Percentiles rank a stretch among this genome's conserved stretches.
Conservation (phyloP, 2,888 invertebrate species). For the Enchytraeus crypticus region DNA sequence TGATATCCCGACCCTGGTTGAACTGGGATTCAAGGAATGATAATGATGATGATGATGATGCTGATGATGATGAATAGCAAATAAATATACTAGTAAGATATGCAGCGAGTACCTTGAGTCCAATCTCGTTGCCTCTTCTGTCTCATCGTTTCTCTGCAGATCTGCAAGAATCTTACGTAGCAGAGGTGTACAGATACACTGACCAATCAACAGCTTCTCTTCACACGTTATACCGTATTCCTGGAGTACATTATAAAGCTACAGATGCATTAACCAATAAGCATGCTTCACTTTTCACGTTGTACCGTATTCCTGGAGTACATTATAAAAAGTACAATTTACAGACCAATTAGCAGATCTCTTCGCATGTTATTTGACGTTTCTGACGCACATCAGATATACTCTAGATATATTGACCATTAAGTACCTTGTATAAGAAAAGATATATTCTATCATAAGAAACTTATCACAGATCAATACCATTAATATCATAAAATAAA, state of each 20-base stretch:
- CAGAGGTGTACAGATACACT: slow-evolving; percentile 92
- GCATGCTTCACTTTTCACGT: slow-evolving; percentile 84
- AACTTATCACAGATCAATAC: no score
- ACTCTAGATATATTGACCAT: background rate
- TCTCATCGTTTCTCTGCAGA: slow-evolving; percentile 65
- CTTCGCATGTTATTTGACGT: background rate
- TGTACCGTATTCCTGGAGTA: slow-evolving; percentile 79
- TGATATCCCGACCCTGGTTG: no score
- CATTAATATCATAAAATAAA: no score
- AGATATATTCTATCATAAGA: no score
- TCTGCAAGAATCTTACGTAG: slow-evolving; percentile 90
- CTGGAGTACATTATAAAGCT: slow-evolving; percentile 52
- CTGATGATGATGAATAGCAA: no score
- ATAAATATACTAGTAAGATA: no score
- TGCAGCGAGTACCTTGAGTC: slow-evolving; percentile 88
- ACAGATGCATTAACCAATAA: slow-evolving; percentile 94
- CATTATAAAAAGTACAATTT: slow-evolving; percentile 64
- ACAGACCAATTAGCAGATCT: slow-evolving; percentile 78
- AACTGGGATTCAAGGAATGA: no score
- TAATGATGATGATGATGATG: no score
- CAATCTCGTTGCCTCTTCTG: slow-evolving; percentile 86
- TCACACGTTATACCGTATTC: slow-evolving; percentile 92
- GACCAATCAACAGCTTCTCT: slow-evolving; percentile 91
- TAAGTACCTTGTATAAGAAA: background rate
- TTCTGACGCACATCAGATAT: background rate